These are phyloP conservation scores for Corbicula japonica DNA, from an alignment of 2,888 invertebrate species.

Conservation along the genomic window DNA sequence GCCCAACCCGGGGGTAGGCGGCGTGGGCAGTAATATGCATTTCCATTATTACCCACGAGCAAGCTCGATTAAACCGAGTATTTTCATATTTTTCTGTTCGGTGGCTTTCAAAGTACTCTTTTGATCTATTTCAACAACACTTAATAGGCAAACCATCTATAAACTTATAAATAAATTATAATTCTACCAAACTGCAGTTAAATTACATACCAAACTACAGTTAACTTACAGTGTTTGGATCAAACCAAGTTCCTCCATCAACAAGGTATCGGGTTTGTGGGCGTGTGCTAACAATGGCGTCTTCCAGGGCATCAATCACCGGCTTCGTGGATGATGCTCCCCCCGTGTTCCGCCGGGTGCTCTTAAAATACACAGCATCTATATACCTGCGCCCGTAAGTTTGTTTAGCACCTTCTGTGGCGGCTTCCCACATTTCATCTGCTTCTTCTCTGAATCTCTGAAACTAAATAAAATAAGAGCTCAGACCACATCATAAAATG, in stretches of 20 bases:
- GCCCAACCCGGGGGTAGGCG: too few relatives aligned
- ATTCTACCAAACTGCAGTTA: too few relatives aligned
- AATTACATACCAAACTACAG: too few relatives aligned
- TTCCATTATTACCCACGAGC: too few relatives aligned
- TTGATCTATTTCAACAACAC: too few relatives aligned
- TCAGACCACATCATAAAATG: background rate
- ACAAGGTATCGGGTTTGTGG: constrained; percentile 70
- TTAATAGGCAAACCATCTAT: too few relatives aligned
- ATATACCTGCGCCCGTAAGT: constrained; percentile 62
- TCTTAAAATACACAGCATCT: constrained; percentile 39
- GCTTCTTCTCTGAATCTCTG: constrained; percentile 54
- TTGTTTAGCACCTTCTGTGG: constrained; percentile 56
- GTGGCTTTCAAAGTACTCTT: too few relatives aligned
- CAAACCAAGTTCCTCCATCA: constrained; percentile 55
- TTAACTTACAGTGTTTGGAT: constrained; percentile 31
- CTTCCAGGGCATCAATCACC: constrained; percentile 69
- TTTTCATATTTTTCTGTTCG: too few relatives aligned
- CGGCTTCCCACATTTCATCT: constrained; percentile 66
- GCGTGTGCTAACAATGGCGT: constrained; percentile 56
- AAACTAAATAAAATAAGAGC: constrained; percentile 32
- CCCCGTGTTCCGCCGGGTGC: constrained; percentile 22
- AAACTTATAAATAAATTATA: too few relatives aligned
- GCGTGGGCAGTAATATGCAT: too few relatives aligned
- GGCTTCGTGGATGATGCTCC: constrained; percentile 52
- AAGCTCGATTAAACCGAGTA: too few relatives aligned